Evolutionary conservation across 1,140 invertebrate genomes (phyloP).

Genomic region (Drosophila baimaii): DNA sequence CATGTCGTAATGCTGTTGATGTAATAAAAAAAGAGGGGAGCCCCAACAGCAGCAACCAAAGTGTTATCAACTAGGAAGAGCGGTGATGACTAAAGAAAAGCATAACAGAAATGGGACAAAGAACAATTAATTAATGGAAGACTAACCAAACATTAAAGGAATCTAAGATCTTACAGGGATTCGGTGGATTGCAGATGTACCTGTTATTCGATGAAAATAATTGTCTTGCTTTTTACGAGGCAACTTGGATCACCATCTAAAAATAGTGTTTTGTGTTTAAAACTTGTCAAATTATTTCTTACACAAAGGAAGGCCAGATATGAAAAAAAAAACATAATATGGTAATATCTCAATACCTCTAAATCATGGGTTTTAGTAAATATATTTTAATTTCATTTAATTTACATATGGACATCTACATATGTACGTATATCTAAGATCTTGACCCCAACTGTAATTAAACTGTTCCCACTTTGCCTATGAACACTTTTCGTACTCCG

Average conservation of each 20-base stretch:
- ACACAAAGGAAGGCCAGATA: not conserved
- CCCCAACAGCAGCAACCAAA: constrained; percentile 48
- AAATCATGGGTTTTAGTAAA: too few species aligned
- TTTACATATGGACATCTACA: not conserved
- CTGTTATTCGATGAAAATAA: constrained; percentile 21
- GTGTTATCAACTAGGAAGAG: constrained; percentile 66
- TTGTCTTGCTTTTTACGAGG: constrained; percentile 14
- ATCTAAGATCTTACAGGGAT: constrained; percentile 4
- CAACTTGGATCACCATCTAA: not conserved
- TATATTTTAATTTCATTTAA: not conserved
- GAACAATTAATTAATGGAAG: constrained; percentile 28
- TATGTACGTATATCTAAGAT: constrained; percentile 23
- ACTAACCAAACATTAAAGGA: constrained; percentile 20
- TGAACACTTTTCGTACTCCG: constrained; percentile 11
- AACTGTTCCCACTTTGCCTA: constrained; percentile 53
- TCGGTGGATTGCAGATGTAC: constrained; percentile 6
- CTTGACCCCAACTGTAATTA: constrained; percentile 18
- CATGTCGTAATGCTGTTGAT: constrained; percentile 77
- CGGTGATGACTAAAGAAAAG: constrained; percentile 41
- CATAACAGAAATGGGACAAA: constrained; percentile 62
- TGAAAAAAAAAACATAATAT: not conserved
- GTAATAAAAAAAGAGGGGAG: constrained; percentile 67
- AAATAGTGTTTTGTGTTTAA: constrained; percentile 2
- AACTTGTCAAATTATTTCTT: not conserved
- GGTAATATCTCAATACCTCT: too few species aligned